Base-by-base conservation (phyloP, 92 coral and sea anemone genomes). In the Zoanthus solanderi region DNA sequence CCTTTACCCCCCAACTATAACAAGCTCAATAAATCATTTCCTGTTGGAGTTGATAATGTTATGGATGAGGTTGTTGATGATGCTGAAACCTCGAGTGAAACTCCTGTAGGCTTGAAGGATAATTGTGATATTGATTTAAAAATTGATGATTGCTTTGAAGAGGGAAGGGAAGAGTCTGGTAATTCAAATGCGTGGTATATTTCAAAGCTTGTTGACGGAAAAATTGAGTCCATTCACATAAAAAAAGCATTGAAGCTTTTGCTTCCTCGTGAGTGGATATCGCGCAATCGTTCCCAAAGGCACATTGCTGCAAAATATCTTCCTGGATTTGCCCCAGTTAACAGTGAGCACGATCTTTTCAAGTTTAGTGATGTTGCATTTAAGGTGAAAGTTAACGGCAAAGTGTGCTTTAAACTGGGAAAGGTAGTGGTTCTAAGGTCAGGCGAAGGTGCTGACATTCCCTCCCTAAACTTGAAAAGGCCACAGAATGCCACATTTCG, bases 351-450 rank as follows among this genome's bases (percentile, higher is more conserved):
- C 42, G 90, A 80, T 47, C 42, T 80, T 58, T 50, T 69, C 2
- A 88, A 80, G 76, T 88, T 79, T 79, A 32, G 72, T 52, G 87
- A 80, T 47, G 53, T 79, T 14, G 81, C 81, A 13, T 78, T 29
- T 7, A 79, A 57, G 4, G 84, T 68, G 16, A 54, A 31, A 83
- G 77, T 68, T 45, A 76, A 65, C 12, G 78, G 42, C 16, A 88
- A 45, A 4, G 45, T 7, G 0, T 34, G 72, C 29, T 88, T 88
- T 76, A 45, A 88, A 50, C 47, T 79, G 18, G 87, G 87, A 42
- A 88, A 75, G 31, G 76, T 79, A 78, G 90, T 88, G 29, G 83
- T 74, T 23, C 67, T 83, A 16, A 88, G 90, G 69, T 67, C 78
- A 7, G 60, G 5, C 2, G 90, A 71, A 31, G 90, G 90, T n/a